phyloP scores from a whole-genome alignment of 2,888 invertebrate genomes.

The Thecophora atra region DNA sequence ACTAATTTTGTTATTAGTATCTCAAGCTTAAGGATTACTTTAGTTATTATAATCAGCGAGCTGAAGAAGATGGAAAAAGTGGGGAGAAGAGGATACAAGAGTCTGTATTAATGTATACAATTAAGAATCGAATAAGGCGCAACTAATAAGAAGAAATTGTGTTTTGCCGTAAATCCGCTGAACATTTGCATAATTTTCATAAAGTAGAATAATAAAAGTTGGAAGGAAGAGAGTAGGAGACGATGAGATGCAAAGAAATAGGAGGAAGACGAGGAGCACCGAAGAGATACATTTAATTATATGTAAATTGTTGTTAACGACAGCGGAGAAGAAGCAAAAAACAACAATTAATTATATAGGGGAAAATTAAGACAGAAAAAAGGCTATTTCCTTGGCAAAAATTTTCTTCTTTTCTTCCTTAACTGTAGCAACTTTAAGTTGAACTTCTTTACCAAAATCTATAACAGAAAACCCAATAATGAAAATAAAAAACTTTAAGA shows the following conservation, averaged over 20 bases:
- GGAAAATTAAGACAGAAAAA: too few species aligned
- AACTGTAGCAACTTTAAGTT: too few species aligned
- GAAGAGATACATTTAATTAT: neutral
- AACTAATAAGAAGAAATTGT: constrained; percentile 1
- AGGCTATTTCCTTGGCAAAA: too few species aligned
- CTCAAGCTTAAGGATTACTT: too few species aligned
- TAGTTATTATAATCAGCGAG: too few species aligned
- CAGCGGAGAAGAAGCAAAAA: too few species aligned
- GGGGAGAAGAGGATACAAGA: neutral
- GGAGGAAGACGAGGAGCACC: neutral
- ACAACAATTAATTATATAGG: too few species aligned
- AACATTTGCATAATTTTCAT: constrained; percentile 22
- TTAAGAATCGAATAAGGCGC: neutral
- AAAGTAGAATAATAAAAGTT: constrained; percentile 37
- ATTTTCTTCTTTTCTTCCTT: too few species aligned
- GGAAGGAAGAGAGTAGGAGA: neutral
- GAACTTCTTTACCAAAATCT: too few species aligned
- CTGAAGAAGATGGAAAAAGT: neutral
- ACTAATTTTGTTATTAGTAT: neutral
- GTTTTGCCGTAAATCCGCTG: neutral
- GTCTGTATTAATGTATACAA: neutral
- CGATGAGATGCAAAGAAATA: neutral
- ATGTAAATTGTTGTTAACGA: neutral
- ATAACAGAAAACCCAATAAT: too few species aligned
- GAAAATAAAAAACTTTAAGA: too few species aligned